These are phyloP conservation scores for Prunella fulvescens DNA, from an alignment of 2,113 vertebrate genomes.

Conservation along the genomic window DNA sequence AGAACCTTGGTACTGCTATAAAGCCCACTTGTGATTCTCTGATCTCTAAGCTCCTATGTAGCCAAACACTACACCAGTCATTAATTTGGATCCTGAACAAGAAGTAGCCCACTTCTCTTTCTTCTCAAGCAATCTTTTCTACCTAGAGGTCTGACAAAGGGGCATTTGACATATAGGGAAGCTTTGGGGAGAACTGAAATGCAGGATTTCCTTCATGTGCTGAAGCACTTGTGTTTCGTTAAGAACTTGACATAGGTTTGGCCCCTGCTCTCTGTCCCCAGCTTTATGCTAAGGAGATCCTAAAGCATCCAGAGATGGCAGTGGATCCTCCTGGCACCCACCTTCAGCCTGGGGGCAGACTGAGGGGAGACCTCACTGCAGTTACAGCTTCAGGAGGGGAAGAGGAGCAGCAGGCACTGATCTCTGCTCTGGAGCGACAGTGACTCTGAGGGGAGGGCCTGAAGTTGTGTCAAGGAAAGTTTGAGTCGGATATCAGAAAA, in stretches of 20 bases:
- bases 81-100: background rate
- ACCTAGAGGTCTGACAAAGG: background rate
- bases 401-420: background rate
- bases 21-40: background rate
- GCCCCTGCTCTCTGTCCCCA: accelerated
- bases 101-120: background rate
- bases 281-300: background rate
- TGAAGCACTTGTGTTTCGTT: accelerated
- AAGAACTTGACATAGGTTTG: accelerated
- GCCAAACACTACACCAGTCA: background rate
- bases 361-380: too few relatives aligned
- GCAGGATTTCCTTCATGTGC: accelerated
- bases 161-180: accelerated
- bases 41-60: background rate
- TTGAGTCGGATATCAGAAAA: background rate
- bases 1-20: background rate
- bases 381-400: accelerated
- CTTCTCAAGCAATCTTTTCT: background rate
- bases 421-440: background rate
- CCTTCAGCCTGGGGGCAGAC: background rate
- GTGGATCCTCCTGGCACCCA: too few relatives aligned
- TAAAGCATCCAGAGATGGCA: too few relatives aligned
- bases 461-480: background rate
- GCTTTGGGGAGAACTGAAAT: background rate
- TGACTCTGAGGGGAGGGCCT: accelerated